A percentile compares a stretch with the other conserved stretches of the same genome.
These are phyloP conservation scores for Hippocampus zosterae DNA, from an alignment of 2,113 vertebrate genomes.

Conservation along the genomic window DNA sequence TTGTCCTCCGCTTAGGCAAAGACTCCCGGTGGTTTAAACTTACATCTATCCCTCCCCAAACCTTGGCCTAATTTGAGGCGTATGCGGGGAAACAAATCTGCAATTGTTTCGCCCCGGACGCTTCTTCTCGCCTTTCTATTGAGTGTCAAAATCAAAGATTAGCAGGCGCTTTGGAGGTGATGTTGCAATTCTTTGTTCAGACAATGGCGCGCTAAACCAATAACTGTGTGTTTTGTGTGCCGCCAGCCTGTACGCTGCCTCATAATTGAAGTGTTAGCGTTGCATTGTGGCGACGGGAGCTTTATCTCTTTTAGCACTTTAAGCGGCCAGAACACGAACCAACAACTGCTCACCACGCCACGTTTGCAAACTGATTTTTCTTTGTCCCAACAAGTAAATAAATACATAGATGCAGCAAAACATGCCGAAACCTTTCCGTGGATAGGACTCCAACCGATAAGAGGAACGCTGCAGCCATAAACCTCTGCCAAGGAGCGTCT, in stretches of 20 bases:
- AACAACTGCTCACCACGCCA: slow-evolving; percentile 29
- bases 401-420: slow-evolving; percentile 12
- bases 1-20: slow-evolving; percentile 48
- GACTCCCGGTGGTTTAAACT: slow-evolving; percentile 63
- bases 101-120: slow-evolving; percentile 64
- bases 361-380: slow-evolving; percentile 31
- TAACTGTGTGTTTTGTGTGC: slow-evolving; percentile 57
- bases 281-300: slow-evolving; percentile 36
- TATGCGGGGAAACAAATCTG: slow-evolving; percentile 64
- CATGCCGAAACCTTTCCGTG: slow-evolving; percentile 13
- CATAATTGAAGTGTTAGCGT: slow-evolving; percentile 56
- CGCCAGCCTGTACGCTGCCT: slow-evolving; percentile 51
- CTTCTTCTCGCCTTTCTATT: slow-evolving; percentile 56
- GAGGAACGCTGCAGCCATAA: slow-evolving; percentile 14
- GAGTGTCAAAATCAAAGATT: slow-evolving; percentile 73
- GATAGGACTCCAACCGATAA: slow-evolving; percentile 7
- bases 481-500: background rate
- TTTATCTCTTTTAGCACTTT: slow-evolving; percentile 51
- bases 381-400: slow-evolving; percentile 17
- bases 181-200: slow-evolving; percentile 55
- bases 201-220: slow-evolving; percentile 64
- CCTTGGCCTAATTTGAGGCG: slow-evolving; percentile 66
- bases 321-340: slow-evolving; percentile 46
- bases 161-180: slow-evolving; percentile 61
- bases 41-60: slow-evolving; percentile 66